Evolutionary conservation across 2,888 invertebrate genomes (phyloP).

Genomic region (Cerceris ruficornis): DNA sequence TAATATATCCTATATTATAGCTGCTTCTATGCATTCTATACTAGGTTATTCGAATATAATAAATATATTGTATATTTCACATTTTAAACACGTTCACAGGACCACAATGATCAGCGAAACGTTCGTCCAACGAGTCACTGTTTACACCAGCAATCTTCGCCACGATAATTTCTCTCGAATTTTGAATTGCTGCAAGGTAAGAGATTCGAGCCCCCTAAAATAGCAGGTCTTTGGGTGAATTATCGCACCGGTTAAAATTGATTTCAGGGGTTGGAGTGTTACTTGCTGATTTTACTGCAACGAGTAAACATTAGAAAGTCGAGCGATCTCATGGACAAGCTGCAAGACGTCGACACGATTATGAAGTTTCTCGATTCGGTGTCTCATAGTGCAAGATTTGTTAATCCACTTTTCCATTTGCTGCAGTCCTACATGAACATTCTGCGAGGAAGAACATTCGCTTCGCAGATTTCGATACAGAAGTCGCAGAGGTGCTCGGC

Average conservation of each 20-base stretch:
- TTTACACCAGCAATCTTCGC: slow-evolving; percentile 18
- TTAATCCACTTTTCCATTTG: slow-evolving; percentile 64
- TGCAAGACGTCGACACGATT: slow-evolving; percentile 44
- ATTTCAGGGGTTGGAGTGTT: slow-evolving; percentile 66
- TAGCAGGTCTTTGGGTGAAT: too few relatives aligned
- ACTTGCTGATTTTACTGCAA: slow-evolving; percentile 60
- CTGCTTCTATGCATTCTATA: neutral
- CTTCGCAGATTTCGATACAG: slow-evolving; percentile 28
- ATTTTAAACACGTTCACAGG: slow-evolving; percentile 39
- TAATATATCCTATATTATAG: rapidly evolving
- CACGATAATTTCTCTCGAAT: slow-evolving; percentile 48
- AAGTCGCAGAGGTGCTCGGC: slow-evolving; percentile 55
- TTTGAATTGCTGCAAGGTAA: slow-evolving; percentile 58
- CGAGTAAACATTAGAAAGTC: slow-evolving; percentile 66
- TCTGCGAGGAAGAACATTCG: slow-evolving; percentile 38
- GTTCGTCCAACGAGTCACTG: slow-evolving; percentile 7
- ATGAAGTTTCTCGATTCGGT: slow-evolving; percentile 35
- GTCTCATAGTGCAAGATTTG: slow-evolving; percentile 29
- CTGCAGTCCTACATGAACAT: slow-evolving; percentile 62
- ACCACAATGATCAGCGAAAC: slow-evolving; percentile 18
- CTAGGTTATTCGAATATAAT: too few relatives aligned
- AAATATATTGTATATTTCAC: too few relatives aligned
- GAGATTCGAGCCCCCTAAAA: too few relatives aligned
- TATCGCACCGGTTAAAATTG: neutral
- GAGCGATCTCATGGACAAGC: slow-evolving; percentile 37